These are phyloP conservation scores for Toxostoma redivivum DNA, from an alignment of 2,113 vertebrate genomes.

Conservation along the genomic window DNA sequence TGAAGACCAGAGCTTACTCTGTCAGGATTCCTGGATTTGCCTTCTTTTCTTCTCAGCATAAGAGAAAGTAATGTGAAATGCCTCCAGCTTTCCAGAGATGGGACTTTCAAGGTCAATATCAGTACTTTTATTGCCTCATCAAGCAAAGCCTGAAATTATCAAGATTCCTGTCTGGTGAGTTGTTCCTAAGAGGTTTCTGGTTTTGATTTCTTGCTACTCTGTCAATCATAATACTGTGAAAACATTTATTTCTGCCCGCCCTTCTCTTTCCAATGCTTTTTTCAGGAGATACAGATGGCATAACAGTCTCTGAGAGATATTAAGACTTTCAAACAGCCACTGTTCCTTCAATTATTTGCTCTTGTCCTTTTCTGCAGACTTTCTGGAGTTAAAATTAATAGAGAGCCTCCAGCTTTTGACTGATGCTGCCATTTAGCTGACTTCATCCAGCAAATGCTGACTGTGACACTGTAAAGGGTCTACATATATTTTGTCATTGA, in stretches of 20 bases:
- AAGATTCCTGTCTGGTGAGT: neutral
- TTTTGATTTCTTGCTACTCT: neutral
- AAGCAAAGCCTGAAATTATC: neutral
- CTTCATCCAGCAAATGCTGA: neutral
- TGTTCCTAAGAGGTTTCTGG: neutral
- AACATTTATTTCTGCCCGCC: neutral
- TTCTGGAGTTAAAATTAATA: neutral
- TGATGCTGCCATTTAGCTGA: neutral
- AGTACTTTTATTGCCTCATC: neutral
- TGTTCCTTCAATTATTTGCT: neutral
- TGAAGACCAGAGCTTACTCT: neutral
- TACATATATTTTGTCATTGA: neutral
- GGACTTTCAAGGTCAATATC: neutral
- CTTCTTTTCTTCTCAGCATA: neutral
- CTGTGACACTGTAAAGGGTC: neutral
- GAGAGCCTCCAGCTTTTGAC: neutral
- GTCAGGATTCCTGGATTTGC: neutral
- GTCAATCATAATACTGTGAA: neutral
- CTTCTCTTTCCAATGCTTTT: neutral
- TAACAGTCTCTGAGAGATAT: neutral
- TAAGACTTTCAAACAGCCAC: neutral
- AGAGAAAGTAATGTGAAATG: neutral
- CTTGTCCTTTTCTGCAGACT: neutral
- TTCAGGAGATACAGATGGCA: neutral
- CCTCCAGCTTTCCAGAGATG: neutral